Percentiles rank a stretch among this genome's conserved stretches.
phyloP scores from a whole-genome alignment of 2,888 invertebrate species.

The Callyntrura guangdongensis region DNA sequence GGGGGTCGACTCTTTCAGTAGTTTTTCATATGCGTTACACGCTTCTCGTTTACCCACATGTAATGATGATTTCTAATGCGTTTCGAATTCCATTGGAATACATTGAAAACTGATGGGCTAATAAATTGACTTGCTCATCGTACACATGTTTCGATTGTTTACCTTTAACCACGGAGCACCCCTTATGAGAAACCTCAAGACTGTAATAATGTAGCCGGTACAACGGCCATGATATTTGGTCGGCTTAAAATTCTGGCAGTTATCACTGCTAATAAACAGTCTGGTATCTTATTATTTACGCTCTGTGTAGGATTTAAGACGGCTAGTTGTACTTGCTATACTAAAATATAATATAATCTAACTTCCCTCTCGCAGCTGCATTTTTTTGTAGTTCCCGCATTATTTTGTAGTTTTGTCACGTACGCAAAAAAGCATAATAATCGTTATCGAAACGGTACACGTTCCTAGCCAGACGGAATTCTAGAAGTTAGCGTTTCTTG shows the following conservation, averaged over 20 bases:
- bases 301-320: constrained; percentile 6
- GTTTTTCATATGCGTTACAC: too few species aligned
- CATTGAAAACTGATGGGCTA: constrained; percentile 27
- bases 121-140: constrained; percentile 65
- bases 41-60: background rate
- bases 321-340: constrained; percentile 5
- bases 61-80: constrained; percentile 6
- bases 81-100: constrained; percentile 36
- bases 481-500: constrained; percentile 60
- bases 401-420: constrained; percentile 82
- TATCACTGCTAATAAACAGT: constrained; percentile 63
- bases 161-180: background rate
- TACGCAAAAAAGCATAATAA: constrained; percentile 75
- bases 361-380: constrained; percentile 5
- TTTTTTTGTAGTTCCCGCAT: constrained; percentile 7
- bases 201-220: constrained; percentile 67
- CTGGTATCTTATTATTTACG: constrained; percentile 37
- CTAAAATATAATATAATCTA: background rate
- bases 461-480: constrained; percentile 64
- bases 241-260: constrained; percentile 55
- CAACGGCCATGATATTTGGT: constrained; percentile 19
- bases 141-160: constrained; percentile 62
- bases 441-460: constrained; percentile 76
- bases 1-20: too few species aligned
- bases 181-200: constrained; percentile 38